These are phyloP conservation scores for Arizona elegans DNA, from an alignment of 2,113 vertebrate species.

Conservation along the genomic window DNA sequence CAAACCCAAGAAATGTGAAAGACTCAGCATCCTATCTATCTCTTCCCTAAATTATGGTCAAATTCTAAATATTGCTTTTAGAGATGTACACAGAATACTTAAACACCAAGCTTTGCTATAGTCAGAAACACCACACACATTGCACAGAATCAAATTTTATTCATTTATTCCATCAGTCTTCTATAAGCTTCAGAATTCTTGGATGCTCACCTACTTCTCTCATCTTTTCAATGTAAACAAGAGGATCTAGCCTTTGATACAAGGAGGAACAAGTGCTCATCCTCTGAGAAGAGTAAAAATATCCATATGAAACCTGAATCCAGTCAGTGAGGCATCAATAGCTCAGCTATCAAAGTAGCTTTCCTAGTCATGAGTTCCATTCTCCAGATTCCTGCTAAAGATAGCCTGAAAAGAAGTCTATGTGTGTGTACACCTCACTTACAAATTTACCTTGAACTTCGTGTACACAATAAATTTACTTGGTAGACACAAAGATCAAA, in stretches of 20 bases:
- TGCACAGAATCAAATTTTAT: background rate
- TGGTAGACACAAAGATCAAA: background rate
- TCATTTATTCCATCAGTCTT: background rate
- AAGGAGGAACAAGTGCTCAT: conserved; percentile 23
- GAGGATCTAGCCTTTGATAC: background rate
- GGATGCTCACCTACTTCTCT: background rate
- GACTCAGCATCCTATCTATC: background rate
- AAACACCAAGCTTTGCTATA: background rate
- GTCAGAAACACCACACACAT: background rate
- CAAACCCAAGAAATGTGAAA: background rate
- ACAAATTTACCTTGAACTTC: background rate
- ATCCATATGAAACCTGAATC: conserved; percentile 37
- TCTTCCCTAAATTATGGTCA: background rate
- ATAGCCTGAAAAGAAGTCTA: conserved; percentile 20
- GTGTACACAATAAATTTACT: background rate
- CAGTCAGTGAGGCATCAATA: conserved; percentile 20
- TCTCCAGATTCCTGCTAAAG: conserved; percentile 48
- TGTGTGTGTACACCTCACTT: background rate
- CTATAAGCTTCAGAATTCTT: background rate
- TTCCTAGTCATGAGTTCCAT: conserved; percentile 43
- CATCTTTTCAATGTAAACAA: background rate
- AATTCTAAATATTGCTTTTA: background rate
- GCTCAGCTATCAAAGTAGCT: conserved; percentile 43
- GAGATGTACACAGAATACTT: background rate
- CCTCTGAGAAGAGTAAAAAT: conserved; percentile 15